Base-by-base conservation (phyloP, 2,888 invertebrate species). In the Drosophila multiciliata region DNA sequence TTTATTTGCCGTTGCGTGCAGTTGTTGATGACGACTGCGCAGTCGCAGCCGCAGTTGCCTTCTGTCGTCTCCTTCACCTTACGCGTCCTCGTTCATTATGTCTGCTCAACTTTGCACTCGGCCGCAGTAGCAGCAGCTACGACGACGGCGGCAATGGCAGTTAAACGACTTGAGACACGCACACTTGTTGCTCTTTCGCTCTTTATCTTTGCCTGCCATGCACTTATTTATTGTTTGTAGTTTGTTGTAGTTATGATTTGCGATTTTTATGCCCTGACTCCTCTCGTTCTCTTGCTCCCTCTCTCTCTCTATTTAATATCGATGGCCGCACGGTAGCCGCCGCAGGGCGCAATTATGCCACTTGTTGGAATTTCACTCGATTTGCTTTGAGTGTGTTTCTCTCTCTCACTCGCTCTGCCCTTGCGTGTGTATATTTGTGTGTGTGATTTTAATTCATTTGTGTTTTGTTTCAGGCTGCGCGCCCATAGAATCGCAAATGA, bases 201-300 rank as follows among this genome's bases (percentile, higher is more conserved):
- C 38, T 20, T 49, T 40, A 23, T 48, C 62, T 71, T 64, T 70
- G 71, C 70, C 77, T 66, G 52, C 58, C 72, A 74, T 73, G 87
- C 83, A 78, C 79, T 87, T 90, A 84, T 89, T 86, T 90, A 89
- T 89, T 89, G 74, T 90, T 90, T 86, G 90, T 86, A 89, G 90
- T 87, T 90, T 86, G 90, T 86, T 90, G 90, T 87, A 87, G 84
- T 86, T 89, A 90, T 90, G 89, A 90, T 86, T 90, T 90, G 88
- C 90, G 80, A 85, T 90, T 90, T 83, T 88, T 59, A 42, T 73
- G 65, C 73, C 74, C 74, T 55, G 67, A 64, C 62, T 58, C 48
- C 53, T 20, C 49, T 17, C 53, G 12, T 36, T 15, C 55, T 38
- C 49, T 7, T 12, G 3, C 9, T 6, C 48, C 15, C 45, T 33